A percentile compares a stretch with the other conserved stretches of the same genome.
These are phyloP conservation scores for Limnothrissa miodon DNA, from an alignment of 2,113 vertebrate genomes.

Conservation along the genomic window DNA sequence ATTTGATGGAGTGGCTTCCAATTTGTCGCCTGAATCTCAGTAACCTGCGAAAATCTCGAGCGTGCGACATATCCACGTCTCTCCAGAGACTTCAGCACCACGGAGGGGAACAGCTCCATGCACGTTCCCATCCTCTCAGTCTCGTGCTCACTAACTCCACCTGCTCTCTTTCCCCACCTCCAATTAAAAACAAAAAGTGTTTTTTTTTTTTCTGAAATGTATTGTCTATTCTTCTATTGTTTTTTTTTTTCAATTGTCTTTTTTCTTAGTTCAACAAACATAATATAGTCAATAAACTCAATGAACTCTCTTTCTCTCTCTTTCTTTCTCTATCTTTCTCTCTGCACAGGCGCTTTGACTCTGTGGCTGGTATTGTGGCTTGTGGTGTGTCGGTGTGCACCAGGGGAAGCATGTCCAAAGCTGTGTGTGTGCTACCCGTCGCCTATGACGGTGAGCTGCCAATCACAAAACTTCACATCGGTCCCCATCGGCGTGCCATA, in stretches of 20 bases:
- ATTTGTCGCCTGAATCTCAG: conserved; percentile 48
- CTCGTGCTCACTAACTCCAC: neutral
- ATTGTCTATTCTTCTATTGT: neutral
- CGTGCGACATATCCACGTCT: conserved; percentile 13
- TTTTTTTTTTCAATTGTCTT: neutral
- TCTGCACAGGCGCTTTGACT: conserved; percentile 68
- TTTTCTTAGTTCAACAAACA: neutral
- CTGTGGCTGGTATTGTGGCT: conserved; percentile 81
- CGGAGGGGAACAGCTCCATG: conserved; percentile 17
- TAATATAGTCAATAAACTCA: too few species aligned
- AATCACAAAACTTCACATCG: conserved; percentile 91
- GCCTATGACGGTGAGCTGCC: conserved; percentile 96
- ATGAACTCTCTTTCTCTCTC: conserved; percentile 6
- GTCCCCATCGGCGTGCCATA: conserved; percentile 86
- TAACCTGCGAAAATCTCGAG: conserved; percentile 32
- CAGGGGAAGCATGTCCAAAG: conserved; percentile 80
- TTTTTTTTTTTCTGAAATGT: neutral
- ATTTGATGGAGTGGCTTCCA: conserved; percentile 26
- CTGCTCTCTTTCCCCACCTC: neutral
- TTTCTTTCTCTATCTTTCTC: conserved; percentile 24
- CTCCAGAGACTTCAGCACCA: conserved; percentile 10
- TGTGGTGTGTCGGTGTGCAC: conserved; percentile 70
- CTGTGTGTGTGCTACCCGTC: conserved; percentile 95
- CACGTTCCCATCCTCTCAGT: neutral
- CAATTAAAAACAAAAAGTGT: neutral